Base-by-base conservation (phyloP, 2,113 vertebrate genomes). In the Benitochromis conjunctus region DNA sequence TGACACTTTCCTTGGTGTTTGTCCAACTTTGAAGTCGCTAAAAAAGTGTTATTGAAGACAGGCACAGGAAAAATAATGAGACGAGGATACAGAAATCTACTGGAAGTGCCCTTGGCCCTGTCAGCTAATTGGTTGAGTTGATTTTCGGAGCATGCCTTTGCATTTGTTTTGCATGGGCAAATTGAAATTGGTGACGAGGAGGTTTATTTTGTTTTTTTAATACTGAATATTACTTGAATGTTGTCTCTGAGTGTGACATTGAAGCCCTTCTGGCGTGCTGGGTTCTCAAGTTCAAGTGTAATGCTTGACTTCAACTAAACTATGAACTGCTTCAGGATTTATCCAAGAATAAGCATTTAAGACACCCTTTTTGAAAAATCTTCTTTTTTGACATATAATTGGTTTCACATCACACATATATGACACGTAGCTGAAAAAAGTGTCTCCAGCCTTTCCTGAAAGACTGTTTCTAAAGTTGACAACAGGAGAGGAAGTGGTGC, bases 11-110 rank as follows among this genome's bases (percentile, higher is more conserved):
- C 88, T 89, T 93, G 88, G 83, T 93, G 89, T 89, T 88, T 86
- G 81, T 92, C 87, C 90, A 92, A 93, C 82, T 94, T 85, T 89
- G 55, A 90, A 91, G 88, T 84, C 21, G 57, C 56, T 82, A 34
- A 80, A 87, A 82, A 74, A 81, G 48, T 80, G 78, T 85, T 55
- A 21, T 57, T 64, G 82, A 79, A 89, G 86, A 88, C 83, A 38
- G 81, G 43, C 55, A 80, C 41, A n/a, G 78, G 34, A 76, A 81
- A 83, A 88, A 78, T 89, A 89, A 91, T 89, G 69, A 92, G 83
- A 81, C 79, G 76, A 76, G 29, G 57, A 81, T 36, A 16, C 53
- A 46, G 81, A 82, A 79, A 60, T 86, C 55, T 57, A 56, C 29
- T 38, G 21, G 29, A 87, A 82, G 69, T 51, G 66, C 81, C 86